Percentiles rank a stretch among this genome's conserved stretches.
Evolutionary conservation across 2,888 invertebrate genomes (phyloP).

Genomic region (Amphipyra tragopoginis): DNA sequence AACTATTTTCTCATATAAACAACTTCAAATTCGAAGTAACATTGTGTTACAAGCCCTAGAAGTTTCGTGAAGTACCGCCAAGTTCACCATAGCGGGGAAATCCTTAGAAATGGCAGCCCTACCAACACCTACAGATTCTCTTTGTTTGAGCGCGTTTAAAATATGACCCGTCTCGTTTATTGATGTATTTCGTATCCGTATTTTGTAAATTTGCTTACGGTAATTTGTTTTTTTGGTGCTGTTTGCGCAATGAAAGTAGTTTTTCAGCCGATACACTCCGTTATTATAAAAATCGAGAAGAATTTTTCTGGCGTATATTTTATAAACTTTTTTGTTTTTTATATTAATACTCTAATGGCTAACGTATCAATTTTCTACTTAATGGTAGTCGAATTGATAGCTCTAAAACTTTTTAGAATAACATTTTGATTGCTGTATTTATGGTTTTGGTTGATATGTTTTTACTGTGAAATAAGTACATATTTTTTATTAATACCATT

Average conservation of each 20-base stretch:
- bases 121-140: slow-evolving; percentile 6
- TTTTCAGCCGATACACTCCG: slow-evolving; percentile 7
- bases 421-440: no score
- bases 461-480: no score
- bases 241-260: slow-evolving; percentile 35
- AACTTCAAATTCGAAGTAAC: no score
- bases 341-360: no score
- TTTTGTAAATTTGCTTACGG: slow-evolving; percentile 45
- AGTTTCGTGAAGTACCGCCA: not conserved
- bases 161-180: slow-evolving; percentile 53
- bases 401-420: no score
- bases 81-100: not conserved
- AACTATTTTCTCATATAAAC: no score
- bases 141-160: slow-evolving; percentile 60
- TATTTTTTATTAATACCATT: no score
- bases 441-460: no score
- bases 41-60: no score
- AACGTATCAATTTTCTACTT: no score
- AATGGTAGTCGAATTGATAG: no score
- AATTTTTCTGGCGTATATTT: not conserved
- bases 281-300: not conserved
- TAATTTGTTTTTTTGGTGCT: slow-evolving; percentile 47
- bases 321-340: not conserved
- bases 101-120: slow-evolving; percentile 32
- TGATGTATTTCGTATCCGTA: slow-evolving; percentile 57